phyloP scores from a whole-genome alignment of 2,113 vertebrate species.

The Corythoichthys haematopterus region DNA sequence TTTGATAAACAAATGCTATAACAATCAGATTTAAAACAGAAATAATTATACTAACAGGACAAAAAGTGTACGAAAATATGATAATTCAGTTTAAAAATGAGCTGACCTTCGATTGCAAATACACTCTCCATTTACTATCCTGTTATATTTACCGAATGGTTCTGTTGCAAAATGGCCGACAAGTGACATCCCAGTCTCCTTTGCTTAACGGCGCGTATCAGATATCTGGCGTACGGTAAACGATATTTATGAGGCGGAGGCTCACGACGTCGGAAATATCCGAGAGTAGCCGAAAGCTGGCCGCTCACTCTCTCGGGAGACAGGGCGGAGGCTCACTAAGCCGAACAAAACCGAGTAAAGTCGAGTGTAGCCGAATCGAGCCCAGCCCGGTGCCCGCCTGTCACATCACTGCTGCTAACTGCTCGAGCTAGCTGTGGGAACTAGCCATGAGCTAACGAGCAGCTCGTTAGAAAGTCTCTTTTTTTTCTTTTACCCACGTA shows the following conservation, averaged over 20 bases:
- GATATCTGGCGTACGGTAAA: too few relatives aligned
- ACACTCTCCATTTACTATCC: too few relatives aligned
- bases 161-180: too few relatives aligned
- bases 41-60: not conserved
- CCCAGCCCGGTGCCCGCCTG: constrained; percentile 48
- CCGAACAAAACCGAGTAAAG: not conserved
- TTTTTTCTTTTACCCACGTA: not conserved
- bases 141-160: too few relatives aligned
- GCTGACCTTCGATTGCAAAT: not conserved
- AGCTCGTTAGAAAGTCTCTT: constrained; percentile 24
- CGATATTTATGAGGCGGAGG: too few relatives aligned
- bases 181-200: too few relatives aligned
- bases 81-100: not conserved
- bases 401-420: constrained; percentile 33
- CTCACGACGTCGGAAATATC: too few relatives aligned
- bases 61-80: not conserved
- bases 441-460: constrained; percentile 67
- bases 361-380: constrained; percentile 7
- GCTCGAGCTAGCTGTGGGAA: constrained; percentile 16
- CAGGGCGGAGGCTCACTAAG: not conserved
- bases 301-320: not conserved
- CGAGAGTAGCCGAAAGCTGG: too few relatives aligned
- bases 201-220: too few relatives aligned
- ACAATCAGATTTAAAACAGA: not conserved
- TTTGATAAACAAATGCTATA: not conserved